Evolutionary conservation across 1,140 invertebrate genomes (phyloP).

Genomic region (Saccostrea cuccullata): DNA sequence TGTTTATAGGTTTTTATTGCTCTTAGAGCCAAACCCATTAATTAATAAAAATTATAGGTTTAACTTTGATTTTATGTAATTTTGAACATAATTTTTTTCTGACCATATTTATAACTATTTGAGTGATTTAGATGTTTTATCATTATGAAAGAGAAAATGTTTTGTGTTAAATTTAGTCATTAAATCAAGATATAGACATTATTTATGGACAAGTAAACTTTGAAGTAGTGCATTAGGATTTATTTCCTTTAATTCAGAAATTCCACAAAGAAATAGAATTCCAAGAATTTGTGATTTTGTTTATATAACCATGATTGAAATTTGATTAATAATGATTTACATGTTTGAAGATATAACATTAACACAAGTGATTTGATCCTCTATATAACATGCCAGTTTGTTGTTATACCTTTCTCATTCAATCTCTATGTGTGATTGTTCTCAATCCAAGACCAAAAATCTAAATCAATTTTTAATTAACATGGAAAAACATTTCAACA

Average conservation of each 20-base stretch:
- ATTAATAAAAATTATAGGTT: no score
- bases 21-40: background rate
- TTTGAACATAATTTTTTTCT: no score
- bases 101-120: no score
- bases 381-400: background rate
- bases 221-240: background rate
- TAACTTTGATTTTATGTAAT: no score
- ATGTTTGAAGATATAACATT: background rate
- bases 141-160: no score
- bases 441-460: background rate
- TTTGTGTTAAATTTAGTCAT: no score
- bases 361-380: background rate
- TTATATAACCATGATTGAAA: background rate
- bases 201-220: background rate
- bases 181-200: no score
- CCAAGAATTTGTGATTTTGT: background rate
- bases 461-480: background rate
- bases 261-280: background rate
- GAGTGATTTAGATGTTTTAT: no score
- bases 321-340: constrained; percentile 16
- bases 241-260: background rate
- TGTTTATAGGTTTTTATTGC: background rate
- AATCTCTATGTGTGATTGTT: background rate
- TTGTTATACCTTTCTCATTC: background rate
- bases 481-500: background rate